Conservation (phyloP, 2,113 vertebrate species). For the Marcusenius ussheri region DNA sequence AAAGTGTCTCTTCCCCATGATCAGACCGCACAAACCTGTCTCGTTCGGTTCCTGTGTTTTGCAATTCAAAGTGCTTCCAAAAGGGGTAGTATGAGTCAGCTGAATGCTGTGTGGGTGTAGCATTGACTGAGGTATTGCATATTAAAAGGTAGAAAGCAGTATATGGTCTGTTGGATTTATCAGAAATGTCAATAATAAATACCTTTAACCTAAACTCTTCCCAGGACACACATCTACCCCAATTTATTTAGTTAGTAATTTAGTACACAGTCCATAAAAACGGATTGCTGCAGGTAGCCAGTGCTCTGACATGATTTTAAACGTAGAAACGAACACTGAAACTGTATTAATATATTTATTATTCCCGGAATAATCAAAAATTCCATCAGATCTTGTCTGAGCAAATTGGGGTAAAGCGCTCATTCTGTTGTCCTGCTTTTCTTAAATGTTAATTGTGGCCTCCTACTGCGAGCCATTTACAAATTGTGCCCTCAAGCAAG, state of each 20-base stretch:
- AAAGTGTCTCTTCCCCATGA: neutral
- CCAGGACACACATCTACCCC: neutral
- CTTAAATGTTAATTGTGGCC: constrained; percentile 11
- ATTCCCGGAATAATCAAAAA: constrained; percentile 17
- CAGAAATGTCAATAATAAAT: constrained; percentile 5
- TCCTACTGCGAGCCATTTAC: neutral
- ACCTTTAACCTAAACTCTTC: constrained; percentile 14
- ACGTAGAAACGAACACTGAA: neutral
- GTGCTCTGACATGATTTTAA: neutral
- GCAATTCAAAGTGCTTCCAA: neutral
- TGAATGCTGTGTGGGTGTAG: neutral
- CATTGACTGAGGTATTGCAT: neutral
- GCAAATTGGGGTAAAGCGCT: constrained; percentile 10
- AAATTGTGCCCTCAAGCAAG: constrained; percentile 10
- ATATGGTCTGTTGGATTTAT: constrained; percentile 6
- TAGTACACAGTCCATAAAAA: constrained; percentile 7
- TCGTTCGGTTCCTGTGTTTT: neutral
- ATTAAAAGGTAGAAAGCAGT: neutral
- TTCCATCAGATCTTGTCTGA: constrained; percentile 27
- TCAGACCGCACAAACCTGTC: neutral
- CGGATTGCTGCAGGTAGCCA: constrained; percentile 1
- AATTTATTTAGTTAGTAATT: constrained; percentile 6
- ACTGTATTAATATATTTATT: neutral
- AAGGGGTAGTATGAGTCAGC: neutral
- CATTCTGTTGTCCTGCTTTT: constrained; percentile 11